A percentile compares a stretch with the other conserved stretches of the same genome.
These are phyloP conservation scores for Cyrtonyx montezumae DNA, from an alignment of 2,113 vertebrate species.

Conservation along the genomic window DNA sequence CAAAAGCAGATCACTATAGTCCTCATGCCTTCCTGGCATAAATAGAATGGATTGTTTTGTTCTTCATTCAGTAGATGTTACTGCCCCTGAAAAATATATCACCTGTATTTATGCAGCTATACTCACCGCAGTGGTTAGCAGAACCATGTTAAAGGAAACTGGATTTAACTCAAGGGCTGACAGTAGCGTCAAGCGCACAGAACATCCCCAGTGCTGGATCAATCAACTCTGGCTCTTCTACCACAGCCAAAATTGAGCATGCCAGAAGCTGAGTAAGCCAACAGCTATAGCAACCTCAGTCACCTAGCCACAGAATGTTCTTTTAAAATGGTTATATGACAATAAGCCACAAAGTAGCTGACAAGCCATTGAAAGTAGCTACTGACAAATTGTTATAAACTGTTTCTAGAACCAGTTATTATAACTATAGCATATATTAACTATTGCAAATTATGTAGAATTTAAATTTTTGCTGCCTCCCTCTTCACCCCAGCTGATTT, in stretches of 20 bases:
- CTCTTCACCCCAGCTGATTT: neutral
- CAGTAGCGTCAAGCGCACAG: neutral
- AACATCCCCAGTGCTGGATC: neutral
- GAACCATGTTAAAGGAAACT: neutral
- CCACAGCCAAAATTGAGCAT: rapidly evolving
- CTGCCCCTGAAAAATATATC: neutral
- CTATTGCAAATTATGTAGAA: neutral
- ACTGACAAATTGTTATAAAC: neutral
- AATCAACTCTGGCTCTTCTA: neutral
- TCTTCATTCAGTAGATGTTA: neutral
- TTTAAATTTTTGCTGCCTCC: neutral
- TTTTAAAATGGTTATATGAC: neutral
- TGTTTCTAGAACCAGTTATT: neutral
- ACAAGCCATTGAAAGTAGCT: rapidly evolving
- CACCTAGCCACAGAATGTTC: neutral
- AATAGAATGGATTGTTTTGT: neutral
- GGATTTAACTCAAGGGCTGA: neutral
- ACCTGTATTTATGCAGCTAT: neutral
- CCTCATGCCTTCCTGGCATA: neutral
- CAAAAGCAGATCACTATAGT: neutral
- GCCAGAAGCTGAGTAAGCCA: neutral
- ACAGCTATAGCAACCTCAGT: neutral
- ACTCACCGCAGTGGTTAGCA: neutral
- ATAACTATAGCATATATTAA: neutral
- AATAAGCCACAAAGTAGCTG: neutral